Conservation (phyloP, 2,113 vertebrate species). For the Acrocephalus kingi region DNA sequence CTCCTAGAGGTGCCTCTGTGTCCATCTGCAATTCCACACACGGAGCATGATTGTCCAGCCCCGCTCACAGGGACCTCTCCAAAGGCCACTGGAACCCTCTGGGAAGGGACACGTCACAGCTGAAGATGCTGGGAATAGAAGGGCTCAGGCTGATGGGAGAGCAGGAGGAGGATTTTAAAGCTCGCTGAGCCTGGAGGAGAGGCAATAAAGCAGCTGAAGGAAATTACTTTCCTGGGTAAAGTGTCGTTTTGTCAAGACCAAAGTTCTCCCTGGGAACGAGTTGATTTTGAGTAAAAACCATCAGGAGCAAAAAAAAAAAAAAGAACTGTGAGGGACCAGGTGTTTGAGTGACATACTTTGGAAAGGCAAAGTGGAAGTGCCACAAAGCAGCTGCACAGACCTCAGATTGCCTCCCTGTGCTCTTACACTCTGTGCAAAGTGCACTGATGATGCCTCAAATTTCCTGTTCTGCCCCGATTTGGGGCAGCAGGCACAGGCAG, state of each 20-base stretch:
- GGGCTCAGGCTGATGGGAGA: background rate
- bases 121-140: background rate
- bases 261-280: background rate
- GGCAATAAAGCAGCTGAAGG: slow-evolving; percentile 3
- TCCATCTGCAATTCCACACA: background rate
- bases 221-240: background rate
- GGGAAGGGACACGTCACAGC: background rate
- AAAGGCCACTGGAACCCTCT: background rate
- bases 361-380: background rate
- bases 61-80: background rate
- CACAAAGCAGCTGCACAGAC: background rate
- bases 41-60: background rate
- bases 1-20: background rate
- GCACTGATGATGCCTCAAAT: accelerated
- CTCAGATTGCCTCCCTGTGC: background rate
- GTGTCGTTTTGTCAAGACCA: background rate
- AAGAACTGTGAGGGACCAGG: background rate
- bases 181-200: background rate
- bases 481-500: background rate
- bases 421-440: accelerated
- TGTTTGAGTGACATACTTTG: background rate
- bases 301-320: background rate
- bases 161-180: background rate
- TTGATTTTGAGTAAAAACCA: background rate
- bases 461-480: accelerated